These are phyloP conservation scores for Aleadryas rufinucha DNA, from an alignment of 2,113 vertebrate species.

Conservation along the genomic window DNA sequence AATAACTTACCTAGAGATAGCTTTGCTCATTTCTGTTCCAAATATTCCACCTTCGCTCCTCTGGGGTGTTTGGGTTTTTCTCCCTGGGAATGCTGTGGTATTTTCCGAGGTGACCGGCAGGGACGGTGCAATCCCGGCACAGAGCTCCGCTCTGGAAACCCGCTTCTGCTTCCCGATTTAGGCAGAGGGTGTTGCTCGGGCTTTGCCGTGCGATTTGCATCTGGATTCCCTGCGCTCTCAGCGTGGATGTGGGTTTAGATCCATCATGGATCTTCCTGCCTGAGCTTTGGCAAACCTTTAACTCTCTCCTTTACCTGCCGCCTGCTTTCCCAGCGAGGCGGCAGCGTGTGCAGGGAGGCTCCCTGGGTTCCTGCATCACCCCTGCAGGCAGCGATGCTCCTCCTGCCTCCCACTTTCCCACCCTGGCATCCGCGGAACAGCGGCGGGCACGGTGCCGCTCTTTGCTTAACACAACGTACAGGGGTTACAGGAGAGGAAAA, in stretches of 20 bases:
- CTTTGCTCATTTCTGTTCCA: not conserved
- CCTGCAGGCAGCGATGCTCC: not conserved
- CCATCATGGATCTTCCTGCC: not conserved
- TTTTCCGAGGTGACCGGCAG: not conserved
- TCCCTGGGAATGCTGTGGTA: not conserved
- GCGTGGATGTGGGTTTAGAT: not conserved
- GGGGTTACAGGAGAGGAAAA: not conserved
- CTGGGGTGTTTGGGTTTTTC: not conserved
- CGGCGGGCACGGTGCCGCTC: rapidly evolving
- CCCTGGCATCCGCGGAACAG: not conserved
- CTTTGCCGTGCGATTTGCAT: not conserved
- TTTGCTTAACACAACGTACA: rapidly evolving
- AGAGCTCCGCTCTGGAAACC: not conserved
- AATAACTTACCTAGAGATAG: not conserved
- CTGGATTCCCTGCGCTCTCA: not conserved
- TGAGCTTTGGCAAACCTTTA: not conserved
- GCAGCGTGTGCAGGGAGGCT: not conserved
- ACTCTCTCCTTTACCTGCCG: not conserved
- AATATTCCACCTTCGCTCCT: not conserved
- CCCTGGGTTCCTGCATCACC: not conserved
- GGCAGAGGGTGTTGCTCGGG: not conserved
- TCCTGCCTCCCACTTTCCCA: not conserved
- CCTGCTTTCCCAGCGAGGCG: not conserved
- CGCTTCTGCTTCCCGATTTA: rapidly evolving
- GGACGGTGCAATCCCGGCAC: not conserved